Conservation (phyloP, 2,888 invertebrate species). For the Sicus ferrugineus region DNA sequence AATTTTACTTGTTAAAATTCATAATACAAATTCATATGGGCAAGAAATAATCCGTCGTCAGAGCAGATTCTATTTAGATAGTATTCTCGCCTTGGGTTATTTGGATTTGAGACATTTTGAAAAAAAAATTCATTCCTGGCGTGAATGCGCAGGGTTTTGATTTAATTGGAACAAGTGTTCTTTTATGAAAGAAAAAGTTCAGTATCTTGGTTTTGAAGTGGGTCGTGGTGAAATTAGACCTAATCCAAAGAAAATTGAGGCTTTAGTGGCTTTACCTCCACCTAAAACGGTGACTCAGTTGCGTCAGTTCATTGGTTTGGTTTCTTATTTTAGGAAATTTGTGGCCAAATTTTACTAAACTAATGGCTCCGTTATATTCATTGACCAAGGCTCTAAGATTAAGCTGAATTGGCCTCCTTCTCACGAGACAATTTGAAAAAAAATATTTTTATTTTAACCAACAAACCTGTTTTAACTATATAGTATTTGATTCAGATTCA, state of each 20-base stretch:
- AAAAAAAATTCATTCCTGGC: no score
- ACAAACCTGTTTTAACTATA: no score
- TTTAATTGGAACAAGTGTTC: constrained; percentile 25
- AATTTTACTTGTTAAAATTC: no score
- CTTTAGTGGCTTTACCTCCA: constrained; percentile 20
- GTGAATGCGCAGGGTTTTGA: constrained; percentile 35
- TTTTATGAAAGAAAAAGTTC: constrained; percentile 24
- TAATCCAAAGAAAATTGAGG: constrained; percentile 26
- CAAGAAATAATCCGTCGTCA: no score
- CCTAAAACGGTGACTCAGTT: constrained; percentile 20
- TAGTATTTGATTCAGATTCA: no score
- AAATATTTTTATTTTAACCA: no score
- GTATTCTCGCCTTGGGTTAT: no score
- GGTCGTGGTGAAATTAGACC: constrained; percentile 12
- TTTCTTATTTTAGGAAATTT: constrained; percentile 30
- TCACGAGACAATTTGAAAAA: no score
- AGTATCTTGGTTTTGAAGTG: constrained; percentile 19
- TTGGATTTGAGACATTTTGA: no score
- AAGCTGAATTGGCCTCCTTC: no score
- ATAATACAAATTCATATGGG: no score
- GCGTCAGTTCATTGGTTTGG: constrained; percentile 16
- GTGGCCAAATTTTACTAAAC: constrained; percentile 24
- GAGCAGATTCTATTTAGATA: no score
- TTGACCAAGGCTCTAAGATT: constrained; percentile 23
- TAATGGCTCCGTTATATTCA: constrained; percentile 26